Evolutionary conservation across 2,888 invertebrate genomes (phyloP).

Genomic region (Sphaerophoria taeniata): DNA sequence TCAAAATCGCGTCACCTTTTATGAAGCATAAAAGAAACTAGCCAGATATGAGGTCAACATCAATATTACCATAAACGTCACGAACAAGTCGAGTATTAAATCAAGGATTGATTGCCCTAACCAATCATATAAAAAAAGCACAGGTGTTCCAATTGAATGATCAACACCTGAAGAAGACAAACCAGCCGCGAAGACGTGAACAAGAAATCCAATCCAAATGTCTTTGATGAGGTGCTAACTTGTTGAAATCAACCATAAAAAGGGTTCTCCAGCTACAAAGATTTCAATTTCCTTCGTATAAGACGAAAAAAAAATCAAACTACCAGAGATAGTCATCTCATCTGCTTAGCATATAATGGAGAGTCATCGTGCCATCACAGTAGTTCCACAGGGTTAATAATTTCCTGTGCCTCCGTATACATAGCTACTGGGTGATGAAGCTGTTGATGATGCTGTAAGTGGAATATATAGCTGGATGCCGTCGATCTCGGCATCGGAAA

Average conservation of each 20-base stretch:
- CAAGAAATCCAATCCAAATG: slow-evolving; percentile 45
- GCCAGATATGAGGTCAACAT: slow-evolving; percentile 55
- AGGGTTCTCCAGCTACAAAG: slow-evolving; percentile 2
- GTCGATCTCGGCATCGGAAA: slow-evolving; percentile 37
- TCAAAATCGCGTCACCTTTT: too few relatives aligned
- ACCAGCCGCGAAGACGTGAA: slow-evolving; percentile 16
- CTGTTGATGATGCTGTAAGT: neutral
- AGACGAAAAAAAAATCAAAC: slow-evolving; percentile 8
- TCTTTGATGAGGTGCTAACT: slow-evolving; percentile 64
- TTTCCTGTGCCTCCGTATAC: slow-evolving; percentile 55
- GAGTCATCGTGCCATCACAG: slow-evolving; percentile 21
- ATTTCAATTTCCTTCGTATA: slow-evolving; percentile 48
- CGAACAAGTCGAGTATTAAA: neutral
- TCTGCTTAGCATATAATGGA: slow-evolving; percentile 34
- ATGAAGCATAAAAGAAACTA: slow-evolving; percentile 7
- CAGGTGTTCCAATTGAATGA: slow-evolving; percentile 71
- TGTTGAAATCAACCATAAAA: slow-evolving; percentile 49
- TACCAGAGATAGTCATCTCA: slow-evolving; percentile 41
- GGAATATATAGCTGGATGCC: slow-evolving; percentile 49
- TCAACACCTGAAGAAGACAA: slow-evolving; percentile 50
- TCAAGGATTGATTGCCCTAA: neutral
- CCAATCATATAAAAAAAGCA: slow-evolving; percentile 10
- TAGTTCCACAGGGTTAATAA: slow-evolving; percentile 63
- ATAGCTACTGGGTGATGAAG: slow-evolving; percentile 7
- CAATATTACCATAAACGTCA: neutral